phyloP scores from a whole-genome alignment of 2,113 vertebrate genomes.

The Cepphus grylle region DNA sequence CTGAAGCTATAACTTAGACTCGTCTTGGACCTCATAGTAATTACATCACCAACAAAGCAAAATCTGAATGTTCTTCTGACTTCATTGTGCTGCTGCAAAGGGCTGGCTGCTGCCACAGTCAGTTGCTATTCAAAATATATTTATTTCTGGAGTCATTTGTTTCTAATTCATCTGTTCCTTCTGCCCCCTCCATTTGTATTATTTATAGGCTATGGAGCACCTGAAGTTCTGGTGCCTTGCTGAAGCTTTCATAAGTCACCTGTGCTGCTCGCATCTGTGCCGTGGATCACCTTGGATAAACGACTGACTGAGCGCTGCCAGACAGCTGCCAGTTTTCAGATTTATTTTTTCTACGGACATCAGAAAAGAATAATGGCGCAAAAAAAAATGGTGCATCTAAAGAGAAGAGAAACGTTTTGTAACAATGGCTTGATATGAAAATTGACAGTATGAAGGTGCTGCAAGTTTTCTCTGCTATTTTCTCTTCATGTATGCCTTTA shows the following conservation, averaged over 20 bases:
- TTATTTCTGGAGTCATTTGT: background rate
- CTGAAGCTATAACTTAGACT: background rate
- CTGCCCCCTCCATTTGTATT: background rate
- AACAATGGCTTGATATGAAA: background rate
- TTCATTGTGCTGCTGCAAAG: background rate
- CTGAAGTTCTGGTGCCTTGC: background rate
- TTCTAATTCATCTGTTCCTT: background rate
- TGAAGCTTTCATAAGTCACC: background rate
- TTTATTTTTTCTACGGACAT: background rate
- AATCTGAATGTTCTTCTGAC: background rate
- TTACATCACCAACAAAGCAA: background rate
- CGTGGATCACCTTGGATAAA: background rate
- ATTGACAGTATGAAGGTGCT: background rate
- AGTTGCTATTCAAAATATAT: background rate
- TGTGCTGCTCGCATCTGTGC: background rate
- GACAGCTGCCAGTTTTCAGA: background rate
- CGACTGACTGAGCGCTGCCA: background rate
- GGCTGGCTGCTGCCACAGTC: background rate
- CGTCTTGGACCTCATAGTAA: background rate
- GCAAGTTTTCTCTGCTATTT: background rate
- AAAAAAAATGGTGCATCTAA: background rate
- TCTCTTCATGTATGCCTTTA: rapidly evolving
- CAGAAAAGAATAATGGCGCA: background rate
- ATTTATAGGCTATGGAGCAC: background rate
- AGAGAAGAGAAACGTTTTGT: background rate